Base-by-base conservation (phyloP, 2,797 vertebrate species). In the Knipowitschia caucasica region DNA sequence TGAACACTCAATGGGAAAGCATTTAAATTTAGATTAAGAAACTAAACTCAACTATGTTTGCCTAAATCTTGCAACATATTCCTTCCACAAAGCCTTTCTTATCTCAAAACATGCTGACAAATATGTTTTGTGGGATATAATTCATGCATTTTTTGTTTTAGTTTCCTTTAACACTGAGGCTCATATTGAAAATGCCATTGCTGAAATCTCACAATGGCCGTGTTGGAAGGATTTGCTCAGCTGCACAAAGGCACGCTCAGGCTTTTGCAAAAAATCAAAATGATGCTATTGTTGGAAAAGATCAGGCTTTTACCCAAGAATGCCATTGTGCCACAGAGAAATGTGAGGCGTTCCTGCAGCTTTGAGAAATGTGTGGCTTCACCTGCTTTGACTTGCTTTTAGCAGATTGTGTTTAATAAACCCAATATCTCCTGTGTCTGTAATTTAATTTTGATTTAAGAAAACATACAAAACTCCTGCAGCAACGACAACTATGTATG, bases 331-430 rank as follows among this genome's bases (percentile, higher is more conserved):
- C 69, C 60, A 67, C 47, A 43, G 25, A 65, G 60, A 40, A 21
- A 63, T 56, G 56, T 73, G 72, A 24, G 52, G 26, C 63, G 77
- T 72, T 81, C 64, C 59, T 73, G 36, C 50, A 66, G 54, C 59
- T 46, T 58, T 57, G 63, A 55, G 67, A 64, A 56, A 25, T 49
- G 43, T 67, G n/a, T 66, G 9, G 23, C 46, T 72, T 65, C 62
- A 70, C 42, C 50, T 2, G 38, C 29, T 24, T 18, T 26, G 26
- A 46, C 30, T 56, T 33, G 30, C 46, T 54, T 60, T 66, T 57
- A n/a, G 53, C 61, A 69, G 30, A 31, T 67, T 77, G 79, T 76
- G 59, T 38, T 81, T 80, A 46, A 68, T 10, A 69, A 67, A 58
- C 57, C 73, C 67, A 14, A 39, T 58, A 34, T 52, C 54, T 43